phyloP scores from a whole-genome alignment of 2,888 invertebrate genomes.

The Pasiphila rectangulata region DNA sequence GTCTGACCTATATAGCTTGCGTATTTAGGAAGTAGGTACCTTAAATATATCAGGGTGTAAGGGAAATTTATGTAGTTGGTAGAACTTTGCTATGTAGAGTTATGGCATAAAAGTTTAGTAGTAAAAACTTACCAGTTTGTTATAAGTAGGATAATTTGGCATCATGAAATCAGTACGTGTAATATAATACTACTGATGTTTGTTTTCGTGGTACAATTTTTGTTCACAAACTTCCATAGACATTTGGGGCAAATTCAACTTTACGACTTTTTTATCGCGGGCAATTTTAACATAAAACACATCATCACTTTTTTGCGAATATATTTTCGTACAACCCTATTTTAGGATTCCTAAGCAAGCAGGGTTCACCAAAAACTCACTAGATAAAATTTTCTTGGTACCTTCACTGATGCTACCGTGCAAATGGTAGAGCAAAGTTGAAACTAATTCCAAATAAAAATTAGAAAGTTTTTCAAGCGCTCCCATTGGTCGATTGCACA shows the following conservation, averaged over 20 bases:
- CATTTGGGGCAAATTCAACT: constrained; percentile 16
- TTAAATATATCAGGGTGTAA: constrained; percentile 33
- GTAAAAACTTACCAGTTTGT: constrained; percentile 38
- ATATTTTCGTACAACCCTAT: constrained; percentile 1
- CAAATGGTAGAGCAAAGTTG: constrained; percentile 58
- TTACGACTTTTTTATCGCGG: constrained; percentile 21
- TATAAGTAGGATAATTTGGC: constrained; percentile 32
- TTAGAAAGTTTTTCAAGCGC: constrained; percentile 68
- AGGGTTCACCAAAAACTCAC: neutral
- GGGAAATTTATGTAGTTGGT: constrained; percentile 30
- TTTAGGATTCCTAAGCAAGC: neutral
- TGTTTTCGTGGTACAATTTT: constrained; percentile 23
- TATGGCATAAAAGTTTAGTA: constrained; percentile 30
- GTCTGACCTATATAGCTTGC: constrained; percentile 45
- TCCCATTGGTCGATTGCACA: constrained; percentile 62
- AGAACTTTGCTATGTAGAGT: constrained; percentile 30
- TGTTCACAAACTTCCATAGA: constrained; percentile 23
- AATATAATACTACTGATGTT: constrained; percentile 31
- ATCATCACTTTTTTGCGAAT: constrained; percentile 16
- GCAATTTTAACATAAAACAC: constrained; percentile 19
- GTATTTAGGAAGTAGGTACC: constrained; percentile 37
- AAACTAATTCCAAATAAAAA: constrained; percentile 56
- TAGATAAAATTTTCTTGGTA: constrained; percentile 9
- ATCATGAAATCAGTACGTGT: constrained; percentile 33
- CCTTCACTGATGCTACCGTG: constrained; percentile 53